phyloP scores from a whole-genome alignment of 2,113 vertebrate species.

The Numida meleagris region DNA sequence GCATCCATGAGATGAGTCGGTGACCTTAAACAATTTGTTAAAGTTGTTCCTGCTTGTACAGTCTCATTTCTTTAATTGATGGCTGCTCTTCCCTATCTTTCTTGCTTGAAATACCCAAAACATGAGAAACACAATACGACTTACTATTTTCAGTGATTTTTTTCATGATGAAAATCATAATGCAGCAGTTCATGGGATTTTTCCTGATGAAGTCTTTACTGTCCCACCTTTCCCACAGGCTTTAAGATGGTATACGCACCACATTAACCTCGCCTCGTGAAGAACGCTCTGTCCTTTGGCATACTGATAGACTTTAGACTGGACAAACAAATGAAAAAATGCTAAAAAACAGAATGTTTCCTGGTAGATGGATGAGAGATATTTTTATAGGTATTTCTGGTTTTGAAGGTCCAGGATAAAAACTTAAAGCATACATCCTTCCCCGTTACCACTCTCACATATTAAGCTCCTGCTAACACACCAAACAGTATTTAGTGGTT shows the following conservation, averaged over 20 bases:
- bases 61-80: background rate
- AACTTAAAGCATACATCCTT: background rate
- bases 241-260: background rate
- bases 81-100: background rate
- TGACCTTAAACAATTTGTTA: background rate
- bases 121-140: background rate
- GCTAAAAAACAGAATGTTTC: background rate
- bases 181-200: background rate
- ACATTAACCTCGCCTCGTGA: background rate
- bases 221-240: background rate
- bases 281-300: background rate
- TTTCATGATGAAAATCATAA: background rate
- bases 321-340: background rate
- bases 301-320: background rate
- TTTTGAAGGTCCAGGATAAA: background rate
- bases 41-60: background rate
- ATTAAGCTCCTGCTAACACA: background rate
- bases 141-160: background rate
- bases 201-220: background rate
- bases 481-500: slow-evolving; percentile 22
- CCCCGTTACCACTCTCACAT: background rate
- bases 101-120: background rate
- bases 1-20: background rate
- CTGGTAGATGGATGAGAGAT: background rate
- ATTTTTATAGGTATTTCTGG: background rate